A percentile compares a stretch with the other conserved stretches of the same genome.
These are phyloP conservation scores for Kryphioiulus occultus DNA, from an alignment of 2,888 invertebrate species.

Conservation along the genomic window DNA sequence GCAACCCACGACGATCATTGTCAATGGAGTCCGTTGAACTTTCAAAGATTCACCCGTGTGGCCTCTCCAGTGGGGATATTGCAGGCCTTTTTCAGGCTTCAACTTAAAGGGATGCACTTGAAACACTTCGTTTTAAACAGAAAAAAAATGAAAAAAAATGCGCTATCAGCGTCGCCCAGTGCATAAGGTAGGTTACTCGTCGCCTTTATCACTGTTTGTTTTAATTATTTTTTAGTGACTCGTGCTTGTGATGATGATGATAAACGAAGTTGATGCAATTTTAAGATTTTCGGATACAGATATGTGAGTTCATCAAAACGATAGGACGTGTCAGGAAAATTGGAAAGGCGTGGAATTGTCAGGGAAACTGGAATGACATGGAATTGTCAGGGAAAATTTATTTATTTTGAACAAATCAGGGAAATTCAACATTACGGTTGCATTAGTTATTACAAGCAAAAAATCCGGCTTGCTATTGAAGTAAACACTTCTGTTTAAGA, in stretches of 20 bases:
- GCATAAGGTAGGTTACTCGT: neutral
- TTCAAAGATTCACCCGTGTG: neutral
- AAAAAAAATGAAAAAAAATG: neutral
- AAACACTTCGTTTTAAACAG: neutral
- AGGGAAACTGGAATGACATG: too few relatives aligned
- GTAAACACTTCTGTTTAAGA: too few relatives aligned
- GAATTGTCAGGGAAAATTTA: too few relatives aligned
- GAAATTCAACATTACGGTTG: too few relatives aligned
- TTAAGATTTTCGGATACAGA: too few relatives aligned
- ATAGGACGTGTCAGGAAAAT: neutral
- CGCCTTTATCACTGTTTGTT: neutral
- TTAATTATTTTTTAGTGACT: neutral
- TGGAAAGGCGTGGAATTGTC: too few relatives aligned
- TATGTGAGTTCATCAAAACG: neutral
- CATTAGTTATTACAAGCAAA: too few relatives aligned
- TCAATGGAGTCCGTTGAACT: neutral
- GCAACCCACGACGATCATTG: neutral
- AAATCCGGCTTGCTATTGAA: too few relatives aligned
- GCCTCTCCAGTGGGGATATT: neutral
- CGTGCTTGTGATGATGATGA: neutral
- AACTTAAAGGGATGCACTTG: neutral
- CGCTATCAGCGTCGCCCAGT: neutral
- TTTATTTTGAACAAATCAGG: too few relatives aligned
- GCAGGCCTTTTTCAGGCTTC: neutral
- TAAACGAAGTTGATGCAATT: neutral